phyloP scores from a whole-genome alignment of 23 tunicate species.

The Ascidia mentula region DNA sequence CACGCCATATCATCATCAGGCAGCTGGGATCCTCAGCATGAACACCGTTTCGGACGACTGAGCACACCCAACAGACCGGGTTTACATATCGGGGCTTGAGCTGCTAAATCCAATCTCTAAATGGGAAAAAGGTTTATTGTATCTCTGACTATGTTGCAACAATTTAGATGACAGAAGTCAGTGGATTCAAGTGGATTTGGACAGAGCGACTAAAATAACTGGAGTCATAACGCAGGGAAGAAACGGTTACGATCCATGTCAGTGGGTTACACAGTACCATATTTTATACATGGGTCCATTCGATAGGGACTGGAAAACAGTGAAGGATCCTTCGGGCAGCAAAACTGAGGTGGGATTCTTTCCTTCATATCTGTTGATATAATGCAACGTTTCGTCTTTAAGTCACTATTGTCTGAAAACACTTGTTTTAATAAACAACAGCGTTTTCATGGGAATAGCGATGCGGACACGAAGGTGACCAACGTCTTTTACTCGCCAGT shows the following conservation, averaged over 20 bases:
- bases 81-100: background rate
- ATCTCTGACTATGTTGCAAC: background rate
- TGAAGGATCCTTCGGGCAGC: too few species aligned
- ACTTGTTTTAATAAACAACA: too few species aligned
- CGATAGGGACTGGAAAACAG: background rate
- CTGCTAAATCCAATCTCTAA: too few species aligned
- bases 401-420: too few species aligned
- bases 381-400: too few species aligned
- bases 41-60: background rate
- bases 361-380: too few species aligned
- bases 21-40: background rate
- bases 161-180: background rate
- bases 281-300: background rate
- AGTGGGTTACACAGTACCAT: background rate
- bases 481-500: too few species aligned
- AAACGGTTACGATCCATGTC: background rate
- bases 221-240: background rate
- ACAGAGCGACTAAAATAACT: background rate
- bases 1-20: background rate
- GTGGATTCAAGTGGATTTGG: background rate
- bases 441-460: too few species aligned
- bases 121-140: too few species aligned
- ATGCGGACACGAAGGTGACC: too few species aligned
- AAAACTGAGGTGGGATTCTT: too few species aligned
- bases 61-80: background rate